Evolutionary conservation across 1,140 invertebrate genomes (phyloP).

Genomic region (Hylaeus anthracinus): DNA sequence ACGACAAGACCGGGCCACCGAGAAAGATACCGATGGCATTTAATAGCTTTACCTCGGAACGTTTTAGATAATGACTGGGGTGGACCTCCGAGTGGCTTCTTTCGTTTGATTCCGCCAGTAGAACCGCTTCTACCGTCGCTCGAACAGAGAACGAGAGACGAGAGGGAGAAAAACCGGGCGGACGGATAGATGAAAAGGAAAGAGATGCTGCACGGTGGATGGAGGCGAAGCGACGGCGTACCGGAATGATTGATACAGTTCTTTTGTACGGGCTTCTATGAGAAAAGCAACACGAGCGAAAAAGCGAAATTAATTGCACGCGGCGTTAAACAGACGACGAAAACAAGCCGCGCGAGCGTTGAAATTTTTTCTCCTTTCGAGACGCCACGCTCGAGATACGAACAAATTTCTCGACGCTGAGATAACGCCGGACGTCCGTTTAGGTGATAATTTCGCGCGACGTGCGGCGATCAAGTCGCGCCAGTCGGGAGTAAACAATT

Average conservation of each 20-base stretch:
- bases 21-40: constrained; percentile 65
- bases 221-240: not conserved
- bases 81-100: constrained; percentile 50
- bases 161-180: not conserved
- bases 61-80: constrained; percentile 66
- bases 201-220: not conserved
- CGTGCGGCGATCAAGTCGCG: no score
- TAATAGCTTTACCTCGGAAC: constrained; percentile 62
- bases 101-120: constrained; percentile 51
- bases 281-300: not conserved
- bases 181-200: constrained; percentile 3
- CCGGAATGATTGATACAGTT: constrained; percentile 23
- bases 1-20: constrained; percentile 46
- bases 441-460: not conserved
- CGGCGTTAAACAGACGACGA: not conserved
- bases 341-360: not conserved
- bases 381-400: not conserved
- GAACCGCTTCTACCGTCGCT: not conserved
- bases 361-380: no score
- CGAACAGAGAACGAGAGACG: not conserved
- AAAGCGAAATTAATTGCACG: constrained; percentile 20
- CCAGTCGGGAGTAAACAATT: no score
- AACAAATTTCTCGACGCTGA: not conserved
- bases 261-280: not conserved
- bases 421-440: not conserved